Evolutionary conservation across 2,797 vertebrate genomes (phyloP), one percentile per base, ranked within the genome.

Genomic region (Cirrhinus mrigala): DNA sequence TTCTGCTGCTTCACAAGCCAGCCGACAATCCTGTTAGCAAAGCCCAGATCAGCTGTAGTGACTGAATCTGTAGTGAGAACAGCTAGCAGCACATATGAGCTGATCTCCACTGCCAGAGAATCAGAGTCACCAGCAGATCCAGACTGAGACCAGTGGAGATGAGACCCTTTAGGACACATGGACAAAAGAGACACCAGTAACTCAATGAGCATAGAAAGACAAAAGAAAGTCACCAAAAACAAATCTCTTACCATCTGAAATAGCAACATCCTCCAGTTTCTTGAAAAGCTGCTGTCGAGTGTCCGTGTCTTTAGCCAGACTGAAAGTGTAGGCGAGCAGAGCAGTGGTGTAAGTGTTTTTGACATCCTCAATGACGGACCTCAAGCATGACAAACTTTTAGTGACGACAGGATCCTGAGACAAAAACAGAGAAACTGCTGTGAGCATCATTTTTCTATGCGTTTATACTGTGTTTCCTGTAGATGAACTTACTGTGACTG

Each of bases 51-150:
- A 76, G 93, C 77, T 6, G 60, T 58, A 1, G 76, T 83, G 46
- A 20, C 40, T 44, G 85, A 50, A 88, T 29, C 66, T 94, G 93
- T 76, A 52, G 81, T 90, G 69, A 96, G 91, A 11, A 90, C 90
- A 60, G 94, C 90, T 87, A 94, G 82, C 58, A 95, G 87, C 46
- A 91, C 87, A 33, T 84, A 94, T 9, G 94, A 89, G 3, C 92
- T 94, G 68, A 94, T 85, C 88, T 96, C 95, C 82, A 95, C 93
- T 46, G 93, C 90, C 15, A 94, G 84, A 29, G 94, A 92, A 83
- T 44, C 40, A 44, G 40, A 44, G 40, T 44, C 40, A 44, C 58
- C 58, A 15, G 24, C 44, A 20, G 60, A 64, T 12, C 4, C 0
- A 6, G 44, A 50, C 4, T 68, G 78, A 80, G 60, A 68, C 78